These are phyloP conservation scores for Emydura subglobosa DNA, from an alignment of 2,113 vertebrate genomes.

Conservation along the genomic window DNA sequence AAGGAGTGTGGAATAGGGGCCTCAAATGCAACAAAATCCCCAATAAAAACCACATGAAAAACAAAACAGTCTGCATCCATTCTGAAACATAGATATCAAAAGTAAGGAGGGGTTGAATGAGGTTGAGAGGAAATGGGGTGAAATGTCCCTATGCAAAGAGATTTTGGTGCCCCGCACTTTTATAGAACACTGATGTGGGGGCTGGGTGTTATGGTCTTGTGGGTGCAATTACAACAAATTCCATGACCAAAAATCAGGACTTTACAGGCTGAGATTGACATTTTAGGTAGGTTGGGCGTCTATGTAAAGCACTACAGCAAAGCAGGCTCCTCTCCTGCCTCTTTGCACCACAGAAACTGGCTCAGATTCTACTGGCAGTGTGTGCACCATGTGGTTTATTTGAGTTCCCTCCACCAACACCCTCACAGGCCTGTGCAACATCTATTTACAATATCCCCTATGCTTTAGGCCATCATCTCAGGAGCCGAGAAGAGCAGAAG, in stretches of 20 bases:
- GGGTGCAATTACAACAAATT: not conserved
- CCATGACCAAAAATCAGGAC: not conserved
- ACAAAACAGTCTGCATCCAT: not conserved
- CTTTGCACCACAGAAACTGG: not conserved
- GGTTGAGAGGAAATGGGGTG: fast-evolving
- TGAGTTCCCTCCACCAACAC: not conserved
- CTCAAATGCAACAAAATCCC: not conserved
- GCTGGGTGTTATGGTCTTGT: not conserved
- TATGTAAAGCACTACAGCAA: not conserved
- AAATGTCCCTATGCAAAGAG: not conserved
- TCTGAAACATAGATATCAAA: not conserved
- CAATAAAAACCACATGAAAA: not conserved
- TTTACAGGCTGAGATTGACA: not conserved
- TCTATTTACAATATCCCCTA: not conserved
- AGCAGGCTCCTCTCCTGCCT: not conserved
- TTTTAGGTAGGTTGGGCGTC: not conserved
- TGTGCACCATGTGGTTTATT: not conserved
- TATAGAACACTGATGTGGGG: not conserved
- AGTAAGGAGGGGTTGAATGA: not conserved
- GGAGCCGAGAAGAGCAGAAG: not conserved
- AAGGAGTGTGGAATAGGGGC: not conserved
- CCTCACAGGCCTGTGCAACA: not conserved
- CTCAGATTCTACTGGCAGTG: not conserved
- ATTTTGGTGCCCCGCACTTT: not conserved
- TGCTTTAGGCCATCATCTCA: not conserved